Base-by-base conservation (phyloP, 2,888 invertebrate genomes). In the Trachelus iudaicus region DNA sequence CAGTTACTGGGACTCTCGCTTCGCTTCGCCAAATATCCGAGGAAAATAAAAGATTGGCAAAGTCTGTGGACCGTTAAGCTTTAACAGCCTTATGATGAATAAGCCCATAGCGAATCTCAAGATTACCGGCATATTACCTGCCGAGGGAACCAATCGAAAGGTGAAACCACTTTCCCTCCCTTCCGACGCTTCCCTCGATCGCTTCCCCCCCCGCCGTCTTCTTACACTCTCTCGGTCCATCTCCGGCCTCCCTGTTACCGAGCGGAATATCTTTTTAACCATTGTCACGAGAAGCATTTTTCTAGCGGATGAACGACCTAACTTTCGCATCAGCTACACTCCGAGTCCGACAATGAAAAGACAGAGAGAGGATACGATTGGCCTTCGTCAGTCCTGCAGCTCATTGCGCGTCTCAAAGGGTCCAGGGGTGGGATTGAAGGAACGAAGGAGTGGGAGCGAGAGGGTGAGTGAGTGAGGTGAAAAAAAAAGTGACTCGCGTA, bases 1-100 rank as follows among this genome's bases (percentile, higher is more conserved):
- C 56, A 56, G 56, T 56, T 23, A 56, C 56, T 56, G 56, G 56
- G 56, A 56, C 56, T 56, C 56, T 69, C 69, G 77, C 69, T 69
- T 15, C 77, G 77, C 69, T 77, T 74, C 77, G 77, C 75, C 75
- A 77, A 77, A 77, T 75, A 69, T 77, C 37, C 35, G 68, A 56
- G 74, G 68, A 75, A 75, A 77, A 77, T 77, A 77, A 73, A 77
- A 73, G 56, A 77, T 77, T 3, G 34, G 30, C 33, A 69, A 75
- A 77, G 77, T 77, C 75, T 77, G 69, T 77, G 69, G 69, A 77
- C 75, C 77, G 77, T 77, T 74, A 77, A 77, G 40, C 77, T 77
- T 77, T 75, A 69, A 77, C 77, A 56, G 77, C 75, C 77, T 77
- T 75, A 77, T 75, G 77, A 77, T 77, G 77, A 77, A 77, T 77